Evolutionary conservation across 2,888 invertebrate genomes (phyloP), one percentile per base, ranked within the genome.

Genomic region (Adela reaumurella): DNA sequence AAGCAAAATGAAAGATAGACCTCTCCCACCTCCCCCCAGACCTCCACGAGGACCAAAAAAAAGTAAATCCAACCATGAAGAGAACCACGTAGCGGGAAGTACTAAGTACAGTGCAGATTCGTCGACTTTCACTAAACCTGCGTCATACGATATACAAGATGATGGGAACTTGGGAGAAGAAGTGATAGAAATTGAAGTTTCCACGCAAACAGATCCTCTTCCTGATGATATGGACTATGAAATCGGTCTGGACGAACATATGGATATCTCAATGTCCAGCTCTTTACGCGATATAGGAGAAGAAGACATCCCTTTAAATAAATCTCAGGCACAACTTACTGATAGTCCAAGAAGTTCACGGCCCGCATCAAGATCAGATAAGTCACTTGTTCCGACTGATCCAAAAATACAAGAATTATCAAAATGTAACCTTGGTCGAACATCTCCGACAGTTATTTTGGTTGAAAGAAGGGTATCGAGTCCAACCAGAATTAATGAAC

Each of bases 131-230:
- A 49, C 44, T 50, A 43, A 45, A 46, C 17, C 18, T 43, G 11
- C 49, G 24, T 44, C 46, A n/a, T 41, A 28, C 16, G 14, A 17
- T 48, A 17, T 16, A 18, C 16, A 20, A 19, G 3, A 19, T 18
- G 11, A 46, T 35, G 1, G 42, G 46, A 42, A 50, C 43, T 47
- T 62, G 50, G 48, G 60, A 43, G 71, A 76, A 46, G 65, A 73
- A 54, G 60, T 79, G 18, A 63, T 82, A 52, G 90, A 90, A 67
- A 85, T 86, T 19, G 89, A 89, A 61, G 87, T 89, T 4, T 91
- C 90, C 1, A 91, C 90, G 1, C 92, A 93, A 70, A 93, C 92
- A 0, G 92, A 93, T 68, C 91, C 92, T 0, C 65, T 92, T 43
- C 90, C 90, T 0, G 90, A 91, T 57, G 91, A 90, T 57, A 84